These are phyloP conservation scores for Aspidoscelis tigris DNA, from an alignment of 2,113 vertebrate genomes.

Conservation along the genomic window DNA sequence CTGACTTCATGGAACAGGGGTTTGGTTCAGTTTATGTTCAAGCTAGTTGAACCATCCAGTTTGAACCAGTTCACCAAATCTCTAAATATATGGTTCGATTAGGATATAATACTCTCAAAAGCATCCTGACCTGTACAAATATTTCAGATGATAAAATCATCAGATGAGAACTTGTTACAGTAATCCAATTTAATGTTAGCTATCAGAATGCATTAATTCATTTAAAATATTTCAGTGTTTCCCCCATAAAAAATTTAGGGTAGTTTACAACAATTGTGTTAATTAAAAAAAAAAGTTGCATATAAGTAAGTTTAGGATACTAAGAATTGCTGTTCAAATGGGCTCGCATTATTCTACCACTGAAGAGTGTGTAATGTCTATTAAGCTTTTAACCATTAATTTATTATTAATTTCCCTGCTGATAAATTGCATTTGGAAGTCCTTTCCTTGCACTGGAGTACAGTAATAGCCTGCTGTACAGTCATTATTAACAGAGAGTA, in stretches of 20 bases:
- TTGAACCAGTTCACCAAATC: no score
- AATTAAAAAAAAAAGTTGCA: neutral
- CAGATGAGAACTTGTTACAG: neutral
- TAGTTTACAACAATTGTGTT: neutral
- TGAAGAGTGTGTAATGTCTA: neutral
- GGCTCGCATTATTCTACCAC: neutral
- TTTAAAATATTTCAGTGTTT: no score
- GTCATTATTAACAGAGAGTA: fast-evolving
- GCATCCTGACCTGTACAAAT: neutral
- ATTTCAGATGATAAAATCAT: neutral
- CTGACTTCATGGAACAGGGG: no score
- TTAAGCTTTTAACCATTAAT: neutral
- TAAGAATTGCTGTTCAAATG: neutral
- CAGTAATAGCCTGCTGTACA: fast-evolving
- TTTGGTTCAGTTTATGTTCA: no score
- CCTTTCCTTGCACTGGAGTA: neutral
- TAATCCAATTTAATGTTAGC: neutral
- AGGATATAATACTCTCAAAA: neutral
- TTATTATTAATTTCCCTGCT: neutral
- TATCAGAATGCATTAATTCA: neutral
- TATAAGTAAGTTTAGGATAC: neutral
- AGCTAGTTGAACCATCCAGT: no score
- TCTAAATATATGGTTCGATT: neutral
- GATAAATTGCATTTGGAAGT: fast-evolving
- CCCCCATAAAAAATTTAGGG: no score